phyloP scores from a whole-genome alignment of 1,140 invertebrate species.

The Anadara kagoshimensis region DNA sequence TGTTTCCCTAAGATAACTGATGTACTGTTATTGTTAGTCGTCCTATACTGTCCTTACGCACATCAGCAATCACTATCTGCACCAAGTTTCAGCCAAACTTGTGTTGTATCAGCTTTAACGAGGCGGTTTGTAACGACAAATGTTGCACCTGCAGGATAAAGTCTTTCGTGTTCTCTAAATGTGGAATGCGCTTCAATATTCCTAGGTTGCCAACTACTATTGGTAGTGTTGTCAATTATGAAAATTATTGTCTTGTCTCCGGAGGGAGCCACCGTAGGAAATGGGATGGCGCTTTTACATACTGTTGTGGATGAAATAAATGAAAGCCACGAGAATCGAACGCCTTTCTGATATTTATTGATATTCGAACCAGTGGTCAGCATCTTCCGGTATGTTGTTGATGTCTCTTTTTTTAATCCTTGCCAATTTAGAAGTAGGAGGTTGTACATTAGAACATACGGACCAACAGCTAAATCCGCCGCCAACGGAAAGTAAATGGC shows the following conservation, averaged over 20 bases:
- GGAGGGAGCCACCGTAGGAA: slow-evolving; percentile 9
- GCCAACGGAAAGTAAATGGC: slow-evolving; percentile 10
- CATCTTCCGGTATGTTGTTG: slow-evolving; percentile 23
- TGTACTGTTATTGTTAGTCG: no score
- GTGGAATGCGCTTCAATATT: slow-evolving; percentile 22
- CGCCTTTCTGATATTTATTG: slow-evolving; percentile 9
- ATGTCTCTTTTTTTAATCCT: slow-evolving; percentile 1
- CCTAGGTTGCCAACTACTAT: slow-evolving; percentile 16
- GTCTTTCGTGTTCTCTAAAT: slow-evolving; percentile 33
- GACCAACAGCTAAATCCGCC: slow-evolving; percentile 21
- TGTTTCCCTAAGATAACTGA: no score
- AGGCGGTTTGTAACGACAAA: slow-evolving; percentile 2
- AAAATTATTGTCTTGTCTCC: background rate
- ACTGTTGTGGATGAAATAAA: slow-evolving; percentile 21
- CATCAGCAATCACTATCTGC: no score
- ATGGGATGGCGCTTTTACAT: background rate
- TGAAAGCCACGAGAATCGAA: slow-evolving; percentile 19
- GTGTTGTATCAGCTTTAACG: background rate
- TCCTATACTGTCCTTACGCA: no score
- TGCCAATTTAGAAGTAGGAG: slow-evolving; percentile 16
- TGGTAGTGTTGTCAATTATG: slow-evolving; percentile 13
- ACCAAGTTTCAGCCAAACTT: background rate
- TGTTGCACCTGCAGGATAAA: slow-evolving; percentile 39
- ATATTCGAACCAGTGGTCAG: background rate
- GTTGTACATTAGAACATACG: slow-evolving; percentile 24